Conservation (phyloP, 2,797 vertebrate genomes). For the Hylomyscus alleni region DNA sequence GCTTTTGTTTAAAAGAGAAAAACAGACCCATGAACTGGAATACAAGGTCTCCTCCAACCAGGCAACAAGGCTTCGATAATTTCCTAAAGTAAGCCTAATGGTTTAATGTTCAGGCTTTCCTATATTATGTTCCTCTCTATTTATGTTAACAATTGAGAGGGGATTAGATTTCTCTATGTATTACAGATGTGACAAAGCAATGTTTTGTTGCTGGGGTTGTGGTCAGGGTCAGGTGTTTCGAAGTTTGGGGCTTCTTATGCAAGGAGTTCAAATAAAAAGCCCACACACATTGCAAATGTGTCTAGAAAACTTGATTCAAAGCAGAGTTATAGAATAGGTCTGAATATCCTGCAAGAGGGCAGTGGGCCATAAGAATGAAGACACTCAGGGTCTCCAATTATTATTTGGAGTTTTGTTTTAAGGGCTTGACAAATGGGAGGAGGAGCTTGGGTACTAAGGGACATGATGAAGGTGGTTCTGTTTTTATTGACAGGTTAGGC, state of each 20-base stretch:
- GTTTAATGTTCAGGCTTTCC: slow-evolving; percentile 47
- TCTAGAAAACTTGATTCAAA: not conserved
- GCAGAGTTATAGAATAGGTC: not conserved
- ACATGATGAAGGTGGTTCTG: not conserved
- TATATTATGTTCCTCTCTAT: not conserved
- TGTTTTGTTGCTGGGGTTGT: not conserved
- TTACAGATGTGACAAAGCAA: slow-evolving; percentile 64
- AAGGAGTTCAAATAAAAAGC: slow-evolving; percentile 1
- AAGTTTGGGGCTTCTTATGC: not conserved
- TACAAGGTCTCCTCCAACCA: slow-evolving; percentile 18
- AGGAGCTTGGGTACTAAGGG: not conserved
- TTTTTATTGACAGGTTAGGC: not conserved
- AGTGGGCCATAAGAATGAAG: not conserved
- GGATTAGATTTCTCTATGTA: slow-evolving; percentile 33
- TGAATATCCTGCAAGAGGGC: not conserved
- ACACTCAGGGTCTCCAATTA: not conserved
- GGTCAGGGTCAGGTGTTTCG: not conserved
- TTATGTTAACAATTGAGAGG: slow-evolving; percentile 46
- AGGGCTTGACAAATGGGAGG: not conserved
- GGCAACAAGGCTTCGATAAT: not conserved
- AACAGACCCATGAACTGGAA: slow-evolving; percentile 1
- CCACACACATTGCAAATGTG: not conserved
- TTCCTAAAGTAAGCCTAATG: slow-evolving; percentile 8
- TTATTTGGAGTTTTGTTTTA: not conserved
- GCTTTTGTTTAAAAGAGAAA: slow-evolving; percentile 7